phyloP scores from a whole-genome alignment of 2,888 invertebrate genomes.

The Xylocampa areola region DNA sequence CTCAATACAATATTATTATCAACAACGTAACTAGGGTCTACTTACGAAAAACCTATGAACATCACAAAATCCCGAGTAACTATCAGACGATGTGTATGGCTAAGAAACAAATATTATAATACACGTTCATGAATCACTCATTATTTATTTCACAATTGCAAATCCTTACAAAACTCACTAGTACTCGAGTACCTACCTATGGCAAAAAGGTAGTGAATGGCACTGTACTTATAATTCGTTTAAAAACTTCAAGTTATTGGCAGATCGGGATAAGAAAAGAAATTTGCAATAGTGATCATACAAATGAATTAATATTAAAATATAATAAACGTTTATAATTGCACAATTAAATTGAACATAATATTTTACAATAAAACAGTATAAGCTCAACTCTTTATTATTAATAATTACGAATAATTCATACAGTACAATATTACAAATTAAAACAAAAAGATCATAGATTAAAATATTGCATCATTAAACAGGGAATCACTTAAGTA shows the following conservation, averaged over 20 bases:
- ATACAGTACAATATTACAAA: constrained; percentile 53
- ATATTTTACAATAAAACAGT: constrained; percentile 73
- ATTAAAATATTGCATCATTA: constrained; percentile 72
- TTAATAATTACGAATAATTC: constrained; percentile 64
- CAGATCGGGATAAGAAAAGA: constrained; percentile 59
- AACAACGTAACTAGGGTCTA: constrained; percentile 85
- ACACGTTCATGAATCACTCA: constrained; percentile 53
- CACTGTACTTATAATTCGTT: constrained; percentile 62
- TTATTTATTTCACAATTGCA: constrained; percentile 65
- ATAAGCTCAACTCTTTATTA: constrained; percentile 75
- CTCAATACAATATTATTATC: constrained; percentile 79
- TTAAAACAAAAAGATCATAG: constrained; percentile 62
- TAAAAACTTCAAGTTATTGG: constrained; percentile 61
- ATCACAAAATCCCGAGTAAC: constrained; percentile 76
- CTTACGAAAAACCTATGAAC: constrained; percentile 82
- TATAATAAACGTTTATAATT: constrained; percentile 66
- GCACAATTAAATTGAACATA: constrained; percentile 72
- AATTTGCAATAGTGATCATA: constrained; percentile 67
- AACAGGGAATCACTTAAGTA: constrained; percentile 60
- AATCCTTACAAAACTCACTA: constrained; percentile 56
- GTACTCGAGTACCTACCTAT: constrained; percentile 55
- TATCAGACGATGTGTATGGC: constrained; percentile 69
- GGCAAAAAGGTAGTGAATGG: constrained; percentile 63
- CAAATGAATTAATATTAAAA: constrained; percentile 58
- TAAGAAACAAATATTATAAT: constrained; percentile 68